phyloP scores from a whole-genome alignment of 2,113 vertebrate species.

The Pholis gunnellus region DNA sequence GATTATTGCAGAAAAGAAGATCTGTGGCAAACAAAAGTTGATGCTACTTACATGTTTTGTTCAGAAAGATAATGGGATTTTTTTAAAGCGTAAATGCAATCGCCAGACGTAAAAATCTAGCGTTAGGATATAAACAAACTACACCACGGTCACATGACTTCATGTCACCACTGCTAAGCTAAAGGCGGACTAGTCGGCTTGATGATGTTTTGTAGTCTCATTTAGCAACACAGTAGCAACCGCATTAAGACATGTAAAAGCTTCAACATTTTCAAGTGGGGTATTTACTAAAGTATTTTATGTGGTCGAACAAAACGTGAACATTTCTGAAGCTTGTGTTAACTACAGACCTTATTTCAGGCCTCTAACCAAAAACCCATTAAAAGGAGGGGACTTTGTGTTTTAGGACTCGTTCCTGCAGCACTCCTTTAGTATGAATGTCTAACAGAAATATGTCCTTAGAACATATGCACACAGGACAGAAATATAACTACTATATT shows the following conservation, averaged over 20 bases:
- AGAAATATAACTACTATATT: not conserved
- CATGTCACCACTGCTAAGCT: not conserved
- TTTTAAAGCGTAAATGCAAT: not conserved
- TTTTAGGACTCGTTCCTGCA: too few species aligned
- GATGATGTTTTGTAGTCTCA: not conserved
- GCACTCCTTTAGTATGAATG: not conserved
- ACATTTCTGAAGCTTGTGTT: not conserved
- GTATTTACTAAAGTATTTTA: not conserved
- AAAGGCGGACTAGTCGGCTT: not conserved
- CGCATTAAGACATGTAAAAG: not conserved
- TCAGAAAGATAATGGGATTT: not conserved
- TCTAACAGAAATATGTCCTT: not conserved
- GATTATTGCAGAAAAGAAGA: not conserved
- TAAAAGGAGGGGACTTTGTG: too few species aligned
- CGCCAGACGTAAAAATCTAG: not conserved
- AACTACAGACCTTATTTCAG: not conserved
- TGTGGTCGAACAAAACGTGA: not conserved
- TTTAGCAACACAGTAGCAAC: not conserved
- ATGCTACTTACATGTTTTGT: not conserved
- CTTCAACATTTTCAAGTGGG: not conserved
- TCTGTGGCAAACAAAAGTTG: not conserved
- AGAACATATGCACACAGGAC: not conserved
- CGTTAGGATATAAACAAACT: not conserved
- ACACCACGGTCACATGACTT: not conserved
- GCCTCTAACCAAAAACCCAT: not conserved